Conservation (phyloP, 2,113 vertebrate species). For the Raphicerus campestris region DNA sequence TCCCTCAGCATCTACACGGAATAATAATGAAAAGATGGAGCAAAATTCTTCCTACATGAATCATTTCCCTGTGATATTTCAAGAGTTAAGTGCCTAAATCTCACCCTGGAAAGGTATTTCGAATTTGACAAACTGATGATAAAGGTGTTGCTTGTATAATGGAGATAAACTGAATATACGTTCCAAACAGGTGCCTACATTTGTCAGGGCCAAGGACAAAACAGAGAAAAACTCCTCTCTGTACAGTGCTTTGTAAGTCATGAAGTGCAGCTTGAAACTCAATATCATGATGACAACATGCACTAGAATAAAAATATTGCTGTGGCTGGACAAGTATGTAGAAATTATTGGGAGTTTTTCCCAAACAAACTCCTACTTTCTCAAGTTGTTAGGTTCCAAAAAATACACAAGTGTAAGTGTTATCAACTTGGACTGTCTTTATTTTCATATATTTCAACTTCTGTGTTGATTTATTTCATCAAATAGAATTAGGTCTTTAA, state of each 20-base stretch:
- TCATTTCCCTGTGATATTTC: not conserved
- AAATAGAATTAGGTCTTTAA: not conserved
- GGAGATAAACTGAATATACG: not conserved
- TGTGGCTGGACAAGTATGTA: not conserved
- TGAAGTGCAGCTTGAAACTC: not conserved
- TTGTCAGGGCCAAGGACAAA: not conserved
- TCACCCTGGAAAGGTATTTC: not conserved
- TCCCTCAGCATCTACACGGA: not conserved
- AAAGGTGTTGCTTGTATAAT: not conserved
- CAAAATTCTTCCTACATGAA: not conserved
- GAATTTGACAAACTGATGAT: not conserved
- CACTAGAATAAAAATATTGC: not conserved
- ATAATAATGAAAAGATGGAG: not conserved
- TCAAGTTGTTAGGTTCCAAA: not conserved
- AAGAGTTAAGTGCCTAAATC: not conserved
- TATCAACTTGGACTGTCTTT: not conserved
- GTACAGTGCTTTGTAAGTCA: not conserved
- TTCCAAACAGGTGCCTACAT: not conserved
- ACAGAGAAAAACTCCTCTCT: not conserved
- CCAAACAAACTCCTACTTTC: not conserved
- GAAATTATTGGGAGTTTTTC: not conserved
- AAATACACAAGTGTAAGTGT: not conserved
- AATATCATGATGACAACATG: not conserved
- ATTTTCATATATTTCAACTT: not conserved
- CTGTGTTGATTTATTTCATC: not conserved